phyloP scores from a whole-genome alignment of 2,113 vertebrate species.

The Oreochromis aureus region DNA sequence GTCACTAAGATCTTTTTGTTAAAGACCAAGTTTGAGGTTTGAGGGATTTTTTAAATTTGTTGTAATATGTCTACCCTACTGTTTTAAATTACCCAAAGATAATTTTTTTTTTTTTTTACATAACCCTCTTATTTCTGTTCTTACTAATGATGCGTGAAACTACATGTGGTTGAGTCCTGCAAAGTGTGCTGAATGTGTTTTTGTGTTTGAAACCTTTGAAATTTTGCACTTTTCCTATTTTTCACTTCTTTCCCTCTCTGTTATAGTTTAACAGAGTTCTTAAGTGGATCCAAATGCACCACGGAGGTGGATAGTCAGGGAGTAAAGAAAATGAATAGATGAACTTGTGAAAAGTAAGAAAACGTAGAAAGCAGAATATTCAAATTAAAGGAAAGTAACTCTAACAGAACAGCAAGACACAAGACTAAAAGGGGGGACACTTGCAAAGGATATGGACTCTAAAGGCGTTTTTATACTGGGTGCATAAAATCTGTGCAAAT shows the following conservation, averaged over 20 bases:
- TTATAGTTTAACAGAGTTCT: background rate
- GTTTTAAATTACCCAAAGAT: background rate
- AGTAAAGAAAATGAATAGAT: background rate
- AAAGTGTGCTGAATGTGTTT: background rate
- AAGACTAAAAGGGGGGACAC: rapidly evolving
- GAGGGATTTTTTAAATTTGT: background rate
- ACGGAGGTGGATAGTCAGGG: background rate
- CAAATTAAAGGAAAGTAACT: background rate
- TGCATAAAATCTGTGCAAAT: background rate
- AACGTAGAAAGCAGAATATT: background rate
- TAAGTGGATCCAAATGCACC: background rate
- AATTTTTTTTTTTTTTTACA: rapidly evolving
- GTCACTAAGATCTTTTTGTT: background rate
- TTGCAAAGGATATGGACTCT: rapidly evolving
- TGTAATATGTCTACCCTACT: background rate
- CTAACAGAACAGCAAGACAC: background rate
- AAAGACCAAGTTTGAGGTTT: background rate
- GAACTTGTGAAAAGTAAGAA: background rate
- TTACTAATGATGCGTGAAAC: background rate
- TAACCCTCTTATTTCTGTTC: background rate
- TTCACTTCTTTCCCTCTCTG: background rate
- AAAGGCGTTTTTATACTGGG: rapidly evolving
- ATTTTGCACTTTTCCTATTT: background rate
- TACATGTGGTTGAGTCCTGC: background rate
- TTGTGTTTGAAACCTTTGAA: background rate